Conservation (phyloP, 2,797 vertebrate genomes). For the Oophaga sylvatica region DNA sequence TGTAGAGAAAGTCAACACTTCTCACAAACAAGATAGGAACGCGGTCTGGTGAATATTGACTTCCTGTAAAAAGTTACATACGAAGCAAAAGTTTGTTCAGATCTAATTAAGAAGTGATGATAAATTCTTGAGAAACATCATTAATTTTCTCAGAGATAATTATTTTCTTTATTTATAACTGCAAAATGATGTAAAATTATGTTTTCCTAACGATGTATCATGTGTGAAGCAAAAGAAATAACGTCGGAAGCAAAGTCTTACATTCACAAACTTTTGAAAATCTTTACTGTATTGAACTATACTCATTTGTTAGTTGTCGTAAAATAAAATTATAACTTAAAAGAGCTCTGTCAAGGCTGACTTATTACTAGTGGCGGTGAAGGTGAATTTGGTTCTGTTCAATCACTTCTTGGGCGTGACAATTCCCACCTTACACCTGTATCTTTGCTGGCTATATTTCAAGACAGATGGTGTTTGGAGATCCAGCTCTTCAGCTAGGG, state of each 20-base stretch:
- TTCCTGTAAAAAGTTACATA: constrained; percentile 27
- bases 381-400: too few species aligned
- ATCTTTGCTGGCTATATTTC: too few species aligned
- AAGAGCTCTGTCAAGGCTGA: neutral
- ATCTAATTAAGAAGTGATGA: constrained; percentile 46
- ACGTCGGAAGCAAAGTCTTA: neutral
- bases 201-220: constrained; percentile 42
- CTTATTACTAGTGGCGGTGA: too few species aligned
- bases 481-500: too few species aligned
- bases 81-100: constrained; percentile 34
- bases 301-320: neutral
- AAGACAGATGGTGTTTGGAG: too few species aligned
- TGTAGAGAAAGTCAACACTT: constrained; percentile 1
- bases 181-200: constrained; percentile 41
- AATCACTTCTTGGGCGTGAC: too few species aligned
- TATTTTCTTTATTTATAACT: constrained; percentile 41
- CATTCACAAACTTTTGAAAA: neutral
- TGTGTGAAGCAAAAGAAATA: neutral
- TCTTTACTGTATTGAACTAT: constrained; percentile 12
- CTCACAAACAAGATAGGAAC: neutral
- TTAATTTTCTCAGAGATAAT: constrained; percentile 45
- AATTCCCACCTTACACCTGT: too few species aligned
- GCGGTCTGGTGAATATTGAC: constrained; percentile 5
- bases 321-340: neutral
- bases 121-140: constrained; percentile 19